Evolutionary conservation across 2,113 vertebrate species (phyloP), one percentile per base, ranked within the genome.

Genomic region (Lophura nycthemera): DNA sequence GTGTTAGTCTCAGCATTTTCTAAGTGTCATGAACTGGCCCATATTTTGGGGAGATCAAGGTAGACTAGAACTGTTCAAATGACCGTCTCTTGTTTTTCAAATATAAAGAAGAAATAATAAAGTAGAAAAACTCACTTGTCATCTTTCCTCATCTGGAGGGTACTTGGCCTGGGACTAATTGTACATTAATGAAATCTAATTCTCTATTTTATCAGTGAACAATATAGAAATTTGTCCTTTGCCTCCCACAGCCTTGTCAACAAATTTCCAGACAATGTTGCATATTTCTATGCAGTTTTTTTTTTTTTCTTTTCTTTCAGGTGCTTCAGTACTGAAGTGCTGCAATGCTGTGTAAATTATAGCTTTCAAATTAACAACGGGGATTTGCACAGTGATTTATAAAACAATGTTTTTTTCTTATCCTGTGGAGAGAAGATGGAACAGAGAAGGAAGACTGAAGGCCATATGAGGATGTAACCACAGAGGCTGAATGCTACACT

Each of bases 291-390:
- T 21, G 36, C 59, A 75, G 43, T 18, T 56, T 54, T 57, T 38
- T 36, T 36, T 36, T 74, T 50, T 67, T 80, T 47, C 45, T 56
- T 47, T 16, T 70, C 84, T 61, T 15, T 8, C 76, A 86, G 84
- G 71, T 93, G 67, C 50, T 85, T 74, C 91, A 27, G 6, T 18
- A 5, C 42, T 30, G 27, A 73, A 85, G 63, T n/a, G 60, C 48
- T 88, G 34, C 60, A 50, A 19, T 4, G 8, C 61, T 69, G 75
- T 16, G 52, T 64, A 71, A 93, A 87, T 70, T 75, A 50, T 0
- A 52, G 83, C 50, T 93, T 90, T 29, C 73, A 85, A 89, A 85
- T 89, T 77, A 80, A 81, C 63, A 78, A 36, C 43, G 42, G n/a
- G 48, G 40, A 89, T 77, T 85, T 83, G 54, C 89, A 80, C 29